A percentile compares a stretch with the other conserved stretches of the same genome.
Conservation (phyloP, 2,113 vertebrate species). For the Cyanoderma ruficeps region DNA sequence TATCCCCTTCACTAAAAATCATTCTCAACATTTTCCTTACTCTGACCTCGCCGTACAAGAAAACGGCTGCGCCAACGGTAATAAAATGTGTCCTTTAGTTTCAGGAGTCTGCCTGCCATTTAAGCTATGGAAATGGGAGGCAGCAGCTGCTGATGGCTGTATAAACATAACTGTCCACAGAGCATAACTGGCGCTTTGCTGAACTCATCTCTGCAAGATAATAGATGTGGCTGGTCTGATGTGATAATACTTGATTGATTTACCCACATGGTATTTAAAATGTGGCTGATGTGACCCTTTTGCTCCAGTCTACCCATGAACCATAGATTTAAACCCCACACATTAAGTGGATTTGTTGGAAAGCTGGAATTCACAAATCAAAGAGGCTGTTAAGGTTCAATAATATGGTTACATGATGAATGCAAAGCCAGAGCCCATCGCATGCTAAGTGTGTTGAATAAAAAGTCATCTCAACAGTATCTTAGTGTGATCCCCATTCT, state of each 20-base stretch:
- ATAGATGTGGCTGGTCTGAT: slow-evolving; percentile 4
- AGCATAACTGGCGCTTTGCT: background rate
- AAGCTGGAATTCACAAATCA: slow-evolving; percentile 16
- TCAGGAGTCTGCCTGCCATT: background rate
- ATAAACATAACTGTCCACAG: background rate
- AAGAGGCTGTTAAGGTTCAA: background rate
- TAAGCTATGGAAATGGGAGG: background rate
- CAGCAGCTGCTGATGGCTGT: slow-evolving; percentile 12
- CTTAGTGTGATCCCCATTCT: background rate
- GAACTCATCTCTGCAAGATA: slow-evolving; percentile 18
- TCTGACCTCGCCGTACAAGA: background rate
- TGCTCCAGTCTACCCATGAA: background rate
- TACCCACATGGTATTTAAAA: slow-evolving; percentile 15
- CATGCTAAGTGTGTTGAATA: background rate
- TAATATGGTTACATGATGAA: background rate
- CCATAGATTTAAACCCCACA: background rate
- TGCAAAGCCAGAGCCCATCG: background rate
- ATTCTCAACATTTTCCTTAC: background rate
- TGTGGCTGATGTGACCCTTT: background rate
- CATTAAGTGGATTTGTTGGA: background rate
- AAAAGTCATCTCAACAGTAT: background rate
- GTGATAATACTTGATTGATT: slow-evolving; percentile 25
- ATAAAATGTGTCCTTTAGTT: background rate
- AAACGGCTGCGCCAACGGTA: background rate
- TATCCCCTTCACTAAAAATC: background rate